Conservation (phyloP, 2,797 vertebrate species). For the Diplodus sargus region DNA sequence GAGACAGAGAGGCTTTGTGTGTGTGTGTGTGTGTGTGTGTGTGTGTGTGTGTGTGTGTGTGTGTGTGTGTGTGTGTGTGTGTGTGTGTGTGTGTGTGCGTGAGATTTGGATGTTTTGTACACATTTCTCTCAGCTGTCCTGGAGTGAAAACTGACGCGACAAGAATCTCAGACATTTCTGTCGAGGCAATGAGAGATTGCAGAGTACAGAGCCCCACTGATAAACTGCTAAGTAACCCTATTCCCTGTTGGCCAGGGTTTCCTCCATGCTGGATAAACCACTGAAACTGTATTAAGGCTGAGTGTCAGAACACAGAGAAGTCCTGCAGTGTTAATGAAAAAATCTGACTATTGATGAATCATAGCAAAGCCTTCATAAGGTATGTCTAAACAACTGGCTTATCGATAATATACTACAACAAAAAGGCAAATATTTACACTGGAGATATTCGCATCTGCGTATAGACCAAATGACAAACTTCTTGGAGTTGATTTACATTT, state of each 20-base stretch:
- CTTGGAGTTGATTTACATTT: neutral
- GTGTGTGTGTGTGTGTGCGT: slow-evolving; percentile 13
- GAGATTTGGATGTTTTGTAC: slow-evolving; percentile 9
- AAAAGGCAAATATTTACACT: neutral
- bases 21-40: slow-evolving; percentile 11
- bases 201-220: slow-evolving; percentile 25
- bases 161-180: slow-evolving; percentile 52
- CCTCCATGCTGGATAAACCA: neutral
- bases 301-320: neutral
- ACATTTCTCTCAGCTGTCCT: slow-evolving; percentile 48
- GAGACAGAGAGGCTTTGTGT: slow-evolving; percentile 25
- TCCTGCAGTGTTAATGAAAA: slow-evolving; percentile 9
- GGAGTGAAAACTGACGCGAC: slow-evolving; percentile 53
- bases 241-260: slow-evolving; percentile 23
- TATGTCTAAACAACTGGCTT: neutral
- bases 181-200: slow-evolving; percentile 10
- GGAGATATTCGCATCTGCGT: too few relatives aligned
- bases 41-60: slow-evolving; percentile 16
- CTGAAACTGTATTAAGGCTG: slow-evolving; percentile 4
- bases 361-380: neutral
- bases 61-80: slow-evolving; percentile 8
- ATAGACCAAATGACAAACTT: too few relatives aligned
- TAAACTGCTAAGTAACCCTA: slow-evolving; percentile 33
- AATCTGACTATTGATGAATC: slow-evolving; percentile 1
- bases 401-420: neutral